Conservation (phyloP, 2,888 invertebrate genomes). For the Hirtodrosophila confusa region DNA sequence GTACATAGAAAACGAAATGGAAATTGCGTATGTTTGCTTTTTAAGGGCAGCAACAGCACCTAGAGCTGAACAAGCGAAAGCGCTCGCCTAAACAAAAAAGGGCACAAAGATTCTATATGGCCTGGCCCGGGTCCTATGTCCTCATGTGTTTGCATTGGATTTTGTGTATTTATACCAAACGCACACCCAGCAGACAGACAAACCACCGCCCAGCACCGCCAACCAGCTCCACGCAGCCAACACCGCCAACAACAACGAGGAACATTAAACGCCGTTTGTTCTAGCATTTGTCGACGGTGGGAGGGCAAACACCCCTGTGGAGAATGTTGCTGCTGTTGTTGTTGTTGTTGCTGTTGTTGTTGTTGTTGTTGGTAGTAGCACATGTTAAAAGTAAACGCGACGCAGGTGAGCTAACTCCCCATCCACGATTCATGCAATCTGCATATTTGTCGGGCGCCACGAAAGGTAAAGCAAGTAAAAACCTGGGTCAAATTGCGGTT, state of each 20-base stretch:
- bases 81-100: slow-evolving; percentile 36
- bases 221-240: slow-evolving; percentile 8
- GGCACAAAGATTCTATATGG: slow-evolving; percentile 36
- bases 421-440: slow-evolving; percentile 59
- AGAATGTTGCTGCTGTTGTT: slow-evolving; percentile 10
- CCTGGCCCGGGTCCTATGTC: slow-evolving; percentile 10
- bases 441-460: slow-evolving; percentile 76
- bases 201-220: not conserved
- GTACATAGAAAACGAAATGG: slow-evolving; percentile 56
- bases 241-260: slow-evolving; percentile 26
- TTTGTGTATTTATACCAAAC: slow-evolving; percentile 52
- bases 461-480: slow-evolving; percentile 68
- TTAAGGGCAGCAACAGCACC: slow-evolving; percentile 38
- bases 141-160: slow-evolving; percentile 57
- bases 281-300: slow-evolving; percentile 38
- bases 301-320: slow-evolving; percentile 20
- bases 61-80: slow-evolving; percentile 50
- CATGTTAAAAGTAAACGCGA: slow-evolving; percentile 70
- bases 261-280: slow-evolving; percentile 65
- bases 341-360: slow-evolving; percentile 39
- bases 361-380: slow-evolving; percentile 45
- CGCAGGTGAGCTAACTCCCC: slow-evolving; percentile 41
- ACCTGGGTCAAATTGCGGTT: slow-evolving; percentile 77
- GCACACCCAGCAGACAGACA: slow-evolving; percentile 38
- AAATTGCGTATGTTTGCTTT: slow-evolving; percentile 70